Evolutionary conservation across 2,113 vertebrate species (phyloP).

Genomic region (Diadophis punctatus): DNA sequence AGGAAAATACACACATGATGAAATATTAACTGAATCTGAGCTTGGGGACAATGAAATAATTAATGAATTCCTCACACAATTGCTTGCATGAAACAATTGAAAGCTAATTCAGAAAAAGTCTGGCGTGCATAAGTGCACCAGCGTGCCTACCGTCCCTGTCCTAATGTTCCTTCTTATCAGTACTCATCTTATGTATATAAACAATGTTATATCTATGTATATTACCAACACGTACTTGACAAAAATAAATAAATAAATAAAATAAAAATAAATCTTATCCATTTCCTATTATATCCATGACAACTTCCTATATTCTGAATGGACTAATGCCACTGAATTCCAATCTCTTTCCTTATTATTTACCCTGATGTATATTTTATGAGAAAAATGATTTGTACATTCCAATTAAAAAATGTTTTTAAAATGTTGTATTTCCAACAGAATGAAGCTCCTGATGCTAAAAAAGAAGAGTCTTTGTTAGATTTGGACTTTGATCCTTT

Average conservation of each 20-base stretch:
- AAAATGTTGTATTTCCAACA: conserved; percentile 40
- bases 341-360: not conserved
- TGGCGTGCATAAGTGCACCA: no score
- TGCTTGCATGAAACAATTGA: not conserved
- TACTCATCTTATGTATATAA: no score
- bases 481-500: conserved; percentile 97
- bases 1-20: not conserved
- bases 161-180: no score
- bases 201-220: no score
- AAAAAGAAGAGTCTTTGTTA: conserved; percentile 86
- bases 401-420: not conserved
- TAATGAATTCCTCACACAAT: not conserved
- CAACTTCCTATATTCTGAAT: not conserved
- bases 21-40: not conserved
- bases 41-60: not conserved
- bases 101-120: not conserved
- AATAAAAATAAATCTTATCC: no score
- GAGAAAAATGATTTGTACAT: not conserved
- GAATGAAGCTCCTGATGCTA: conserved; percentile 71
- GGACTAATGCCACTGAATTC: not conserved
- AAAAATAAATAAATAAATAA: no score
- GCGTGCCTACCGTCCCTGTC: no score
- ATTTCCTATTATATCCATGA: not conserved
- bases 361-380: not conserved
- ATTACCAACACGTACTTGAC: no score